Percentiles rank a stretch among this genome's conserved stretches.
Conservation (phyloP, 2,888 invertebrate genomes). For the Cheilosia pagana region DNA sequence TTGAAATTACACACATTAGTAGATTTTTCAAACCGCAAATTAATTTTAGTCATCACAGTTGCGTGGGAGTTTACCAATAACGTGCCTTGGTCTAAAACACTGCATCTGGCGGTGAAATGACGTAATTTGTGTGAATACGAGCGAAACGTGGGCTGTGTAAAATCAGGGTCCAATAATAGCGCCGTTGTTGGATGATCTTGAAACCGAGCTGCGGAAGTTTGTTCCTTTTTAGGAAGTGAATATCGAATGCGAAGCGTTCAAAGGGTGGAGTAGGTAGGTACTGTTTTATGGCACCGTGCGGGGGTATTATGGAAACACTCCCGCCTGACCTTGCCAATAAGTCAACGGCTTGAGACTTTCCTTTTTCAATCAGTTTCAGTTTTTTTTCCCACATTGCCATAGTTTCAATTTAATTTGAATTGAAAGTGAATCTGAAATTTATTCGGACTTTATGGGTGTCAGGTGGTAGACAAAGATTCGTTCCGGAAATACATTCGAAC, state of each 20-base stretch:
- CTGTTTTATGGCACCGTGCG: not conserved
- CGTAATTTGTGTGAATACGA: constrained; percentile 52
- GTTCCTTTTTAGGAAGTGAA: constrained; percentile 49
- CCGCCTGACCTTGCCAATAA: not conserved
- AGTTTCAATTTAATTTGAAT: too few relatives aligned
- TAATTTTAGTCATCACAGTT: not conserved
- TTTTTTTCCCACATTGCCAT: too few relatives aligned
- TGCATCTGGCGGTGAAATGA: constrained; percentile 70
- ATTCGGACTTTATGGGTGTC: too few relatives aligned
- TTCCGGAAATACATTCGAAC: too few relatives aligned
- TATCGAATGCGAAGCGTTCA: constrained; percentile 7
- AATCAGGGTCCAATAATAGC: constrained; percentile 39
- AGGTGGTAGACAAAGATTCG: too few relatives aligned
- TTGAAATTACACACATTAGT: constrained; percentile 16
- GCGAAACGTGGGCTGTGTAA: constrained; percentile 50
- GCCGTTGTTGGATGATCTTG: constrained; percentile 63
- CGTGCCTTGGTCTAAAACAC: constrained; percentile 25
- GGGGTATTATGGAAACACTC: not conserved
- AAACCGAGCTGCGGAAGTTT: constrained; percentile 44
- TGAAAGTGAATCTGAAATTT: too few relatives aligned
- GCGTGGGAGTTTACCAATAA: constrained; percentile 50
- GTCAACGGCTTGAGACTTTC: too few relatives aligned
- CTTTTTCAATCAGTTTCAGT: too few relatives aligned
- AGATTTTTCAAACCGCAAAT: constrained; percentile 10
- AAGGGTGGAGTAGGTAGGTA: not conserved